Conservation (phyloP, 1,140 invertebrate species). For the Armadillidium nasatum region DNA sequence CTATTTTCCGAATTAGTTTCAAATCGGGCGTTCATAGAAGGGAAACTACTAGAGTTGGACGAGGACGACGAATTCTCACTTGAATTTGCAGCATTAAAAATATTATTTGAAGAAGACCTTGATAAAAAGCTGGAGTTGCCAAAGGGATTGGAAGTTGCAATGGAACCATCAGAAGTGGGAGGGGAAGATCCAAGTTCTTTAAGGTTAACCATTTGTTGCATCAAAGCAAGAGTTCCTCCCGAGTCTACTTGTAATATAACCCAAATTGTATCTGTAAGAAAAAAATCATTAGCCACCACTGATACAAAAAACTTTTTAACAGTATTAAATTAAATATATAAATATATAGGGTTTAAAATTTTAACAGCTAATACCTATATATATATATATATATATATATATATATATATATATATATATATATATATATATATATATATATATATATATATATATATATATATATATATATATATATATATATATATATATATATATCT, state of each 20-base stretch:
- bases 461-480: slow-evolving; percentile 45
- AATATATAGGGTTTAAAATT: neutral
- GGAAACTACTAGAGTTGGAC: neutral
- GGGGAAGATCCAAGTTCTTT: slow-evolving; percentile 45
- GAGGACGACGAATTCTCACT: neutral
- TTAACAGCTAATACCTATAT: neutral
- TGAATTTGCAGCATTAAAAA: neutral
- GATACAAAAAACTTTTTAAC: neutral
- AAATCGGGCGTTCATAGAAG: neutral
- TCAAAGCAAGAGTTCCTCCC: slow-evolving; percentile 62
- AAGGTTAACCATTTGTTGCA: slow-evolving; percentile 60
- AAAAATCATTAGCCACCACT: neutral
- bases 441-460: too few species aligned
- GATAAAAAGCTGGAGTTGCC: neutral
- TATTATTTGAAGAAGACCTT: neutral
- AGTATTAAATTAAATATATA: neutral
- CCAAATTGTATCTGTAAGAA: slow-evolving; percentile 60
- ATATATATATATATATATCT: too few species aligned
- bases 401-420: slow-evolving; percentile 45
- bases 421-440: slow-evolving; percentile 38
- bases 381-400: slow-evolving; percentile 28
- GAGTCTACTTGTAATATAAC: slow-evolving; percentile 64
- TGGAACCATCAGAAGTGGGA: neutral
- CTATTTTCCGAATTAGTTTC: neutral
- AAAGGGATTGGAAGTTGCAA: neutral